Evolutionary conservation across 2,888 invertebrate species (phyloP).

Genomic region (Coelopa pilipes): DNA sequence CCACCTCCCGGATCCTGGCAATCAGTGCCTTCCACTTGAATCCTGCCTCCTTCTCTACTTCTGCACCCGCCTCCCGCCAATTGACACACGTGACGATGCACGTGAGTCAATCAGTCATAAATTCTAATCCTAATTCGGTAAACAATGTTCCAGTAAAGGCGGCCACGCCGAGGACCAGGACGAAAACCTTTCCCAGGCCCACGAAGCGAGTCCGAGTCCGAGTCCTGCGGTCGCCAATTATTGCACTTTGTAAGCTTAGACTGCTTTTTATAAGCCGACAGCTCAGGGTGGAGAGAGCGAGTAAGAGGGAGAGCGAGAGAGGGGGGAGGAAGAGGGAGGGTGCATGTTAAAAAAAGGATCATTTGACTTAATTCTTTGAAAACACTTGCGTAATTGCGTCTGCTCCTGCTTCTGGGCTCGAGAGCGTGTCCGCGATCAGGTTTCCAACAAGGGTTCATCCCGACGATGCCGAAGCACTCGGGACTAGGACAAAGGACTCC

Average conservation of each 20-base stretch:
- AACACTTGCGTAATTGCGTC: constrained; percentile 34
- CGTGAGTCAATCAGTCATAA: constrained; percentile 45
- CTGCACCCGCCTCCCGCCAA: background rate
- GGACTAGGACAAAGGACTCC: too few relatives aligned
- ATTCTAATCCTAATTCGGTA: constrained; percentile 57
- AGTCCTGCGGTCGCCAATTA: constrained; percentile 34
- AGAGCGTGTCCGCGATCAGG: constrained; percentile 41
- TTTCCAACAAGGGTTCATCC: constrained; percentile 26
- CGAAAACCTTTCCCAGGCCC: background rate
- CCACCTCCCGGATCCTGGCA: background rate
- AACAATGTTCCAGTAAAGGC: constrained; percentile 50
- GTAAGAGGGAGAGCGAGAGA: too few relatives aligned
- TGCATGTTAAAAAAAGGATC: constrained; percentile 29
- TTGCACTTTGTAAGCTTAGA: constrained; percentile 34
- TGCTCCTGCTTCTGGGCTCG: constrained; percentile 11
- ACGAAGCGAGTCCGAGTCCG: background rate
- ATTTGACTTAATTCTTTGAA: constrained; percentile 33
- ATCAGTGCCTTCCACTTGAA: background rate
- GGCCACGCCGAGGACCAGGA: too few relatives aligned
- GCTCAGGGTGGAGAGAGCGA: background rate
- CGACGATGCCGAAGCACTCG: background rate
- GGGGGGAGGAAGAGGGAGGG: background rate
- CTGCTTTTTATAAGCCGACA: constrained; percentile 31
- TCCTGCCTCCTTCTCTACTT: background rate
- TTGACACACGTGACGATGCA: constrained; percentile 27